Base-by-base conservation (phyloP, 2,888 invertebrate species). In the Meiosimyza platycephala region DNA sequence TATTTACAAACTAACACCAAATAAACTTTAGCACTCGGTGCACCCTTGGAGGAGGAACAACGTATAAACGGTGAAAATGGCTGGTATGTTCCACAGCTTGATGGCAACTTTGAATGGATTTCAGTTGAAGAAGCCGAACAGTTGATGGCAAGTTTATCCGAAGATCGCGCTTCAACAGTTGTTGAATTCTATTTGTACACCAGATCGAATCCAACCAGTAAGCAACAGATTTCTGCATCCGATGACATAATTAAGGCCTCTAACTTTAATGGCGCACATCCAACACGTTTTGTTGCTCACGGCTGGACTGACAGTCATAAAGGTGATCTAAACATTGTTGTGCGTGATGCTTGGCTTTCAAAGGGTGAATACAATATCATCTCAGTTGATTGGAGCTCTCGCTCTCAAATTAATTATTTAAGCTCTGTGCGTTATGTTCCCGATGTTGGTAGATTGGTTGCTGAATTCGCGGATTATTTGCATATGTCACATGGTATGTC, bases 351-450 rank as follows among this genome's bases (percentile, higher is more conserved):
- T 0, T 90, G 89, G 75, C 83, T 90, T 13, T 88, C 88, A 72
- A 86, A 88, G 5, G 89, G 88, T 59, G 88, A 90, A 69, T 84
- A 89, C 72, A 91, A 91, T 77, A 89, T 90, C 51, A 88, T 91
- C 62, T 88, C 89, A 0, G 89, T 91, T 6, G 91, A 91, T 78
- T 91, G 90, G 90, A 88, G 89, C n/a, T 87, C 84, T 3, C 89
- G 88, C 1, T 89, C 90, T 0, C 72, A 75, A n/a, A 40, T 40
- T 40, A 89, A 90, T 78, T 90, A 90, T 75, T 84, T 88, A 48
- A 79, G 88, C 11, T 89, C 90, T 1, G 89, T 89, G 71, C 88
- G 88, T 48, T 74, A 79, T 18, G 80, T 83, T 9, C 68, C 76
- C 0, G 71, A 51, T 13, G 79, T 80, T 12, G 84, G 83, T 6